Percentiles rank a stretch among this genome's conserved stretches.
Conservation (phyloP, 2,888 invertebrate genomes). For the Drosophila austrosaltans region DNA sequence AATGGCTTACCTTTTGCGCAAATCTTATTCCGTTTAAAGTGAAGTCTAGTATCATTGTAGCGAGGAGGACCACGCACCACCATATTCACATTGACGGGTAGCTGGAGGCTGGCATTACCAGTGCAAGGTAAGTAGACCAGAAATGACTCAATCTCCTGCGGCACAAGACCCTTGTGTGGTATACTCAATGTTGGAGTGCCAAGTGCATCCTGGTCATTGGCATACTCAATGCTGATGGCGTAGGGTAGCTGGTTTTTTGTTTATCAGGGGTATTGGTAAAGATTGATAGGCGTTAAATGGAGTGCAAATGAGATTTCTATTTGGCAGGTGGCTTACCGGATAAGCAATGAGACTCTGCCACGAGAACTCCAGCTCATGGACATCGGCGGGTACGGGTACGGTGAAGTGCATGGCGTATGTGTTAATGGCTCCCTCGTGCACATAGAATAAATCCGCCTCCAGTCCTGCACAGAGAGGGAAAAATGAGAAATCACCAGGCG, state of each 20-base stretch:
- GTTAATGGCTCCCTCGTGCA: slow-evolving; percentile 92
- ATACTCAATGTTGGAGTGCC: slow-evolving; percentile 92
- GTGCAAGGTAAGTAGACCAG: slow-evolving; percentile 93
- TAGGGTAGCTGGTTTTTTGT: slow-evolving; percentile 76
- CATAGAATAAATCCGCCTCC: slow-evolving; percentile 91
- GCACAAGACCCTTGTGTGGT: slow-evolving; percentile 91
- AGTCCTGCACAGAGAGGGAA: slow-evolving; percentile 85
- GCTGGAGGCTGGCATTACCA: slow-evolving; percentile 91
- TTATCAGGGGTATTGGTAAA: neutral
- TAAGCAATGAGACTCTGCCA: slow-evolving; percentile 91
- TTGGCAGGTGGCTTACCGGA: slow-evolving; percentile 86
- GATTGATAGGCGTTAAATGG: slow-evolving; percentile 61
- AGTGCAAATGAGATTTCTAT: slow-evolving; percentile 67
- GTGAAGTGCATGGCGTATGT: slow-evolving; percentile 93
- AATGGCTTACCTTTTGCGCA: slow-evolving; percentile 89
- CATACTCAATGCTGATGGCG: slow-evolving; percentile 84
- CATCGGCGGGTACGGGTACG: slow-evolving; percentile 91
- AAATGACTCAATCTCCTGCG: slow-evolving; percentile 90
- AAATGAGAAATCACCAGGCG: slow-evolving; percentile 21
- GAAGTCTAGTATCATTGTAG: slow-evolving; percentile 89
- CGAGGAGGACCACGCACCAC: slow-evolving; percentile 90
- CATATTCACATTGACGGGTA: slow-evolving; percentile 91
- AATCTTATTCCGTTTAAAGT: slow-evolving; percentile 93
- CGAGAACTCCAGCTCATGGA: slow-evolving; percentile 92
- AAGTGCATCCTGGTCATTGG: slow-evolving; percentile 88